Percentiles rank a stretch among this genome's conserved stretches.
These are phyloP conservation scores for Diploscapter pachys DNA, from an alignment of 1,140 invertebrate genomes.

Conservation along the genomic window DNA sequence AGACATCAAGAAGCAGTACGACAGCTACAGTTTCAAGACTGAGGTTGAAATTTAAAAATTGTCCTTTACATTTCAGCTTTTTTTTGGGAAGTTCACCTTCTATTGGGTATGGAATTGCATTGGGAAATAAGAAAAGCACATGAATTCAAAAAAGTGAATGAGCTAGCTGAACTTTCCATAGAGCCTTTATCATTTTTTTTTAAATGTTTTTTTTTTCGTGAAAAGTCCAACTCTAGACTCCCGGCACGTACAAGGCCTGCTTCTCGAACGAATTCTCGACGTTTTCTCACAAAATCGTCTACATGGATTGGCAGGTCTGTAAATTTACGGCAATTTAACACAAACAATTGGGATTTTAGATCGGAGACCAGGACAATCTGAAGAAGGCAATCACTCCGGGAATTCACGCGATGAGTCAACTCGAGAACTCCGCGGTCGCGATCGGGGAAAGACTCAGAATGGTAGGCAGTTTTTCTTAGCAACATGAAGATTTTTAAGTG, in stretches of 20 bases:
- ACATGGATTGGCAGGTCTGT: constrained; percentile 80
- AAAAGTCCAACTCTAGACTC: neutral
- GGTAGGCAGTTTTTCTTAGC: constrained; percentile 66
- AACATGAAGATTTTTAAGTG: neutral
- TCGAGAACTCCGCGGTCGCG: constrained; percentile 41
- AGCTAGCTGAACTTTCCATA: too few species aligned
- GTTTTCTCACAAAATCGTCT: constrained; percentile 98
- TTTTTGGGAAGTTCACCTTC: too few species aligned
- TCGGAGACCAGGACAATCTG: constrained; percentile 19
- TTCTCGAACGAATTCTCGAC: constrained; percentile 99
- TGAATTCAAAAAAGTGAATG: too few species aligned
- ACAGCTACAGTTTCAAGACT: constrained; percentile 80
- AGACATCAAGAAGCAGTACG: constrained; percentile 69
- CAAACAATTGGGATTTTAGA: neutral
- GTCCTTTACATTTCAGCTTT: constrained; percentile 32
- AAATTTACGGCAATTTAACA: neutral
- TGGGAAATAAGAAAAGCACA: too few species aligned
- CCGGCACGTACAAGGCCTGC: constrained; percentile 65
- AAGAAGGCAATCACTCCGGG: constrained; percentile 12
- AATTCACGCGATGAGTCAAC: constrained; percentile 37
- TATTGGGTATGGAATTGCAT: too few species aligned
- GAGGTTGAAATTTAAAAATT: constrained; percentile 66
- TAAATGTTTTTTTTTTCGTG: neutral
- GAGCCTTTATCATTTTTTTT: neutral
- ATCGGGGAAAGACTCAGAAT: constrained; percentile 65